Evolutionary conservation across 2,797 vertebrate species (phyloP), one percentile per base, ranked within the genome.

Genomic region (Tenualosa thibaudeaui): DNA sequence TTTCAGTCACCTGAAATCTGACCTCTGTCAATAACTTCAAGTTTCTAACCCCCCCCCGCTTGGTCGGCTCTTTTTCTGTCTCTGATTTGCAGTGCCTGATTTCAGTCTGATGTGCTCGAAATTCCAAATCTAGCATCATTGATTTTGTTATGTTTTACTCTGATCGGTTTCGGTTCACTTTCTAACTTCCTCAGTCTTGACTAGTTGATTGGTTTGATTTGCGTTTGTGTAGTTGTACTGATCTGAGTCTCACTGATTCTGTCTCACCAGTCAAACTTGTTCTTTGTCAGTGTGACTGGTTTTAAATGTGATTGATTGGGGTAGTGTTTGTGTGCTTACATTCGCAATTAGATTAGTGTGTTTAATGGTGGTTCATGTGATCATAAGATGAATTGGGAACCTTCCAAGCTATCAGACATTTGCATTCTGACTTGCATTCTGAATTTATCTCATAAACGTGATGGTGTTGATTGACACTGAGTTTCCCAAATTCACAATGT

Each of bases 131-230:
- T 46, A 78, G 17, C 37, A 19, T 78, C 40, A 46, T 46, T 78
- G 71, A 46, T 78, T 78, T 43, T 40, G 12, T 75, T 43, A 13
- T 40, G 9, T 58, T 58, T 58, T 43, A 75, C 68, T 56, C 83
- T 75, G 84, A 91, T 85, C 89, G 89, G 84, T 82, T 78, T 60
- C 81, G 51, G 86, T 83, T 26, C 90, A 88, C 86, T 89, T 92
- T 86, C 90, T 94, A 94, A 93, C 93, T 9, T 31, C 37, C 62
- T 53, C 8, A 37, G 26, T 89, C 87, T 51, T 54, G 12, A 53
- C 43, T 1, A 83, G 75, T 90, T 85, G n/a, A 87, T 88, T 92
- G 91, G 90, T 37, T 94, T 89, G 92, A 92, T 93, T 94, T 81
- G 58, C 78, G 75, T 62, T 8, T 54, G 49, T 86, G 53, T 60